Evolutionary conservation across 2,888 invertebrate genomes (phyloP).

Genomic region (Phalangium opilio): DNA sequence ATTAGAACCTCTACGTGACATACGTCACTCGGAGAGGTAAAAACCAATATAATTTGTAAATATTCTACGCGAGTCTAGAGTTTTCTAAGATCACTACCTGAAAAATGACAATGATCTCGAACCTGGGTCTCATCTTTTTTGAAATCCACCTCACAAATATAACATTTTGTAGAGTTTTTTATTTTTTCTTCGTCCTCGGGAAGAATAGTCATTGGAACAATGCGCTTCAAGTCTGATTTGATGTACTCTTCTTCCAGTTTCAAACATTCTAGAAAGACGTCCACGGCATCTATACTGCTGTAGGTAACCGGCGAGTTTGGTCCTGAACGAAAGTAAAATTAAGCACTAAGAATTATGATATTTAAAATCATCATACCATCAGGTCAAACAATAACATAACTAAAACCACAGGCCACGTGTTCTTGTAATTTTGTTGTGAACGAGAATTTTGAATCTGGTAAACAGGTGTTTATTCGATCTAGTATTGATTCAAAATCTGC

Average conservation of each 20-base stretch:
- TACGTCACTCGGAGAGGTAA: too few species aligned
- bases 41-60: too few species aligned
- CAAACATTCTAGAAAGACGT: neutral
- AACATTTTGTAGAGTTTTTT: neutral
- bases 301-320: neutral
- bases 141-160: constrained; percentile 1
- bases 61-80: too few species aligned
- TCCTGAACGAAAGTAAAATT: too few species aligned
- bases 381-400: neutral
- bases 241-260: neutral
- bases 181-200: neutral
- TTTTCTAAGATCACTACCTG: too few species aligned
- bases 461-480: neutral
- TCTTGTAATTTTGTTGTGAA: neutral
- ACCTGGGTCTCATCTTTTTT: neutral
- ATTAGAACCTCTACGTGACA: too few species aligned
- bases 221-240: neutral
- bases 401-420: constrained; percentile 4
- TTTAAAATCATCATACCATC: too few species aligned
- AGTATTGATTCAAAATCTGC: constrained; percentile 7
- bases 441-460: neutral
- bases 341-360: too few species aligned
- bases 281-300: neutral
- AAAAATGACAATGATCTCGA: neutral
- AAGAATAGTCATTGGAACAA: neutral